Conservation (phyloP, 2,797 vertebrate genomes). For the Trichosurus vulpecula region DNA sequence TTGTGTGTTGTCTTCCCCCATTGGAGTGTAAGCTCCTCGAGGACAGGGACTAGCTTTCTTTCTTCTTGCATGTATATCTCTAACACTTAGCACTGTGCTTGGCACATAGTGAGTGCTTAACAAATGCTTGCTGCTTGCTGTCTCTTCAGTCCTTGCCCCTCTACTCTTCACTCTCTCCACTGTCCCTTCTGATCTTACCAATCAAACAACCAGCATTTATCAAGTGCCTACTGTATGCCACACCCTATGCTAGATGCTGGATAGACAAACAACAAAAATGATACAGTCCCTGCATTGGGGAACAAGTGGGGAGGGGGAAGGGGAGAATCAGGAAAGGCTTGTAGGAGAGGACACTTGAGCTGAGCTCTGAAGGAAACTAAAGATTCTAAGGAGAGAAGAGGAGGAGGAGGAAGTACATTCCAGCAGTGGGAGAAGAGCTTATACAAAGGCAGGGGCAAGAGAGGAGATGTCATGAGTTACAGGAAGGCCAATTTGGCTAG, state of each 20-base stretch:
- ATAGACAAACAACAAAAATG: background rate
- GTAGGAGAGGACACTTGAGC: background rate
- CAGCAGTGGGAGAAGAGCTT: background rate
- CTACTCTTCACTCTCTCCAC: constrained; percentile 31
- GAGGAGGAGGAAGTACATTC: background rate
- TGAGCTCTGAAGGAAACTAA: background rate
- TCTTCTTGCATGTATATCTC: background rate
- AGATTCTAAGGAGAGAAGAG: background rate
- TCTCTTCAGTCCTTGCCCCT: background rate
- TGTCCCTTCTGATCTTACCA: constrained; percentile 32
- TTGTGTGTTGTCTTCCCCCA: background rate
- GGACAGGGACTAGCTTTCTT: background rate
- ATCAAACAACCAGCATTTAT: constrained; percentile 6
- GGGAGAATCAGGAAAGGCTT: background rate
- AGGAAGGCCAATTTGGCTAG: background rate
- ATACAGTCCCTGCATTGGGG: background rate
- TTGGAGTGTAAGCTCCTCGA: background rate
- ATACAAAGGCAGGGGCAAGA: background rate
- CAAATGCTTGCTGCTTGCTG: background rate
- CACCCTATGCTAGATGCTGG: background rate
- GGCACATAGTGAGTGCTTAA: background rate
- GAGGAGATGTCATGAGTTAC: background rate
- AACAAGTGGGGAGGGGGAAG: background rate
- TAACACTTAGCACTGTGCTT: background rate
- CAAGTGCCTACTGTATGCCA: background rate